phyloP scores from a whole-genome alignment of 2,888 invertebrate genomes.

The Odontothrips loti region DNA sequence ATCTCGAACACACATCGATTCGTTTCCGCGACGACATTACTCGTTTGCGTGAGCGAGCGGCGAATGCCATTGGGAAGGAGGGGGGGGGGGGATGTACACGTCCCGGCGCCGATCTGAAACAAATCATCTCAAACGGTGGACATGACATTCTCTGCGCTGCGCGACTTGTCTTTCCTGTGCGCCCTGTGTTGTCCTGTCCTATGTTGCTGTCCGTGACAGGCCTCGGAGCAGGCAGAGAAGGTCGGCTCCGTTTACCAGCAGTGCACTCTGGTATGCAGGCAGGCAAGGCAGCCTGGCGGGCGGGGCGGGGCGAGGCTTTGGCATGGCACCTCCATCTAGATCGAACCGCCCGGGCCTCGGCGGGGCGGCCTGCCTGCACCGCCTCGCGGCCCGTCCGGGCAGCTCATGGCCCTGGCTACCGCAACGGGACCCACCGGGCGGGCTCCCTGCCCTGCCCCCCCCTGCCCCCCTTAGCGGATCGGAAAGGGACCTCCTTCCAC shows the following conservation, averaged over 20 bases:
- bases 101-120: neutral
- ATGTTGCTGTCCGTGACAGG: too few species aligned
- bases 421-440: neutral
- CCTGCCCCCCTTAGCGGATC: neutral
- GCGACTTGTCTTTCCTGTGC: too few species aligned
- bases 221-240: too few species aligned
- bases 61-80: too few species aligned
- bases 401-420: neutral
- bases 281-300: neutral
- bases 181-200: neutral
- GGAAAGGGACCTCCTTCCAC: too few species aligned
- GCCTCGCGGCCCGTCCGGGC: neutral
- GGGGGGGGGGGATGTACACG: too few species aligned
- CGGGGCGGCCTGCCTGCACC: neutral
- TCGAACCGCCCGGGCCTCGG: neutral
- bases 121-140: slow-evolving; percentile 6
- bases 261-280: neutral
- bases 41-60: too few species aligned
- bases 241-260: too few species aligned
- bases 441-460: neutral
- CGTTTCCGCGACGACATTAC: too few species aligned
- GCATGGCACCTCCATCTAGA: slow-evolving; percentile 10
- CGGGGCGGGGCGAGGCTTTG: neutral
- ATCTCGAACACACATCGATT: too few species aligned
- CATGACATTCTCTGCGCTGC: neutral